Conservation (phyloP, 2,888 invertebrate genomes). For the Amblyjoppa fuscipennis region DNA sequence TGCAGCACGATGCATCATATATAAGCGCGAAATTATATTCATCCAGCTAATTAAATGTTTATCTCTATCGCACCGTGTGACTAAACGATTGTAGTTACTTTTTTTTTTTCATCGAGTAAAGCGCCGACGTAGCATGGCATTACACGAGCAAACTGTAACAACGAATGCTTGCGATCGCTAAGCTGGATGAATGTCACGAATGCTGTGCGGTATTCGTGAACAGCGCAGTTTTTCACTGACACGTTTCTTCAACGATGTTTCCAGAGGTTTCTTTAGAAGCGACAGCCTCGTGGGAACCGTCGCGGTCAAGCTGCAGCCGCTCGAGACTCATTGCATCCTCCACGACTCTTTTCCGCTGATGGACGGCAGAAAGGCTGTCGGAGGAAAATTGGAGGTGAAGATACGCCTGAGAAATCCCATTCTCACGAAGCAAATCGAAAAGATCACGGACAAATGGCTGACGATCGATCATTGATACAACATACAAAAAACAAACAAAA, state of each 20-base stretch:
- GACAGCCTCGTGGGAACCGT: slow-evolving; percentile 94
- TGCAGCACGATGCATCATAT: neutral
- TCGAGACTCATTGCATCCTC: slow-evolving; percentile 94
- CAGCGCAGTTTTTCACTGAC: neutral
- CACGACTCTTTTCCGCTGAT: slow-evolving; percentile 97
- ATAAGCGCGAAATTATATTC: neutral
- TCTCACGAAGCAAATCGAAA: slow-evolving; percentile 94
- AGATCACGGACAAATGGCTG: slow-evolving; percentile 96
- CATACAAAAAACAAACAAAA: slow-evolving; percentile 7
- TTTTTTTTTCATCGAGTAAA: slow-evolving; percentile 35
- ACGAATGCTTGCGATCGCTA: slow-evolving; percentile 65
- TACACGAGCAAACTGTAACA: slow-evolving; percentile 78
- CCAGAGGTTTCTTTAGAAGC: slow-evolving; percentile 96
- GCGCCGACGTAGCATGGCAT: slow-evolving; percentile 51
- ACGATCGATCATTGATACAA: slow-evolving; percentile 89
- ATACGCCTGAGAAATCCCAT: slow-evolving; percentile 95
- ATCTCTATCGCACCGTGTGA: slow-evolving; percentile 31
- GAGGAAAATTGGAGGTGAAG: slow-evolving; percentile 96
- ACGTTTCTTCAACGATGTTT: slow-evolving; percentile 81
- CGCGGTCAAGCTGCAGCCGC: slow-evolving; percentile 93
- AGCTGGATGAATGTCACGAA: slow-evolving; percentile 10
- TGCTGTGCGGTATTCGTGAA: neutral
- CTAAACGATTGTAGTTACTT: slow-evolving; percentile 19
- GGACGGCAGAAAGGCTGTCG: slow-evolving; percentile 95
- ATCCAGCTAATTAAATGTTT: slow-evolving; percentile 42